Evolutionary conservation across 2,888 invertebrate species (phyloP).

Genomic region (Arge pagana): DNA sequence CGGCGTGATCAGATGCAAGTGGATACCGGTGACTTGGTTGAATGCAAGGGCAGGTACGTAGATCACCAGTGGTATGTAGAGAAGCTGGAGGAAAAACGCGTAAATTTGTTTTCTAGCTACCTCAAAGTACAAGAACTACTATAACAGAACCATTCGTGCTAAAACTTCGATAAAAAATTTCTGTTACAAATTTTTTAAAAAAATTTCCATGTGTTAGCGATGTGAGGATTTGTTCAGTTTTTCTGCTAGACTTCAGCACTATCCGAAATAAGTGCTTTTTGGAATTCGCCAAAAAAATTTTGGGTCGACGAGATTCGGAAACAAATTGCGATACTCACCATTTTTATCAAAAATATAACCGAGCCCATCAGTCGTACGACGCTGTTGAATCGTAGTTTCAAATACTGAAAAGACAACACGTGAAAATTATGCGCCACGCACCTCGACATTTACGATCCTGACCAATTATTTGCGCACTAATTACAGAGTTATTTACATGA

Average conservation of each 20-base stretch:
- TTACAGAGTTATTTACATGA: too few relatives aligned
- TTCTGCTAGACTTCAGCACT: too few relatives aligned
- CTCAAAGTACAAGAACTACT: too few relatives aligned
- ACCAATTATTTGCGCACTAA: too few relatives aligned
- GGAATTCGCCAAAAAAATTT: background rate
- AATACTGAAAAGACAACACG: constrained; percentile 66
- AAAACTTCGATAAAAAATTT: constrained; percentile 2
- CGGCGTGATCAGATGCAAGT: constrained; percentile 77
- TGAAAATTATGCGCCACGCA: too few relatives aligned
- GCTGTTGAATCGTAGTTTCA: constrained; percentile 70
- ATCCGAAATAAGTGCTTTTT: background rate
- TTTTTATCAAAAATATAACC: constrained; percentile 72
- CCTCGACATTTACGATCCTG: too few relatives aligned
- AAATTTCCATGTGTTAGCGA: too few relatives aligned
- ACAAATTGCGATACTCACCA: constrained; percentile 56
- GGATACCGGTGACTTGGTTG: constrained; percentile 83
- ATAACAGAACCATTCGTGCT: background rate
- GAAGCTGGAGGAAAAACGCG: constrained; percentile 54
- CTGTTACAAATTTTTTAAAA: too few relatives aligned
- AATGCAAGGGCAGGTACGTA: constrained; percentile 88
- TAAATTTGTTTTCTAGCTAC: too few relatives aligned
- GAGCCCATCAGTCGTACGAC: constrained; percentile 72
- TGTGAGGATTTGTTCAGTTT: background rate
- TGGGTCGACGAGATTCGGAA: too few relatives aligned
- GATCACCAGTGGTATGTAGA: constrained; percentile 82